A percentile compares a stretch with the other conserved stretches of the same genome.
Conservation (phyloP, 2,797 vertebrate species). For the Phyllotis vaccarum region DNA sequence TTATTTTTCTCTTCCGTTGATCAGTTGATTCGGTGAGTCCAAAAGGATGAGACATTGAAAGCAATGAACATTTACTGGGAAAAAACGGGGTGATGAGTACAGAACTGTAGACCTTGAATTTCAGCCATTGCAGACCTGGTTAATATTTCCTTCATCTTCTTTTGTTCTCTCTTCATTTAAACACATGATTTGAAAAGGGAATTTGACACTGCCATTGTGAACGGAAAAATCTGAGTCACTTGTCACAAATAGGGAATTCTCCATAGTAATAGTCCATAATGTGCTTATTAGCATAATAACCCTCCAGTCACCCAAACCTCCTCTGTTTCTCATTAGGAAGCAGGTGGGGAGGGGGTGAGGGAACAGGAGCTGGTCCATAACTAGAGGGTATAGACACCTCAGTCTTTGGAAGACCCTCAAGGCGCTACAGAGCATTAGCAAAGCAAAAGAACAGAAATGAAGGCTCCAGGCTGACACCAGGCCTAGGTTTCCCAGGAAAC, state of each 20-base stretch:
- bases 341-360: too few relatives aligned
- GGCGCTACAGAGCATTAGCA: neutral
- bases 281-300: neutral
- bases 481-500: neutral
- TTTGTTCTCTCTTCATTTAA: conserved; percentile 28
- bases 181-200: neutral
- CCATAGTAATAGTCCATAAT: neutral
- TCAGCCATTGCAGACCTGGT: neutral
- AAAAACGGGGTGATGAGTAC: neutral
- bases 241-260: neutral
- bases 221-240: conserved; percentile 23
- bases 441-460: neutral
- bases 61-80: neutral
- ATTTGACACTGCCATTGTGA: neutral
- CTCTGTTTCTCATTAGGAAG: neutral
- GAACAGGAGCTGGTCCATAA: neutral
- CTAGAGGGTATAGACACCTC: neutral
- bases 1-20: neutral
- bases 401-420: neutral
- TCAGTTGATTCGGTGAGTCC: conserved; percentile 18
- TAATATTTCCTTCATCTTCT: neutral
- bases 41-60: neutral
- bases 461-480: neutral
- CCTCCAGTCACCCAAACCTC: neutral
- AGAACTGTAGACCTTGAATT: neutral